A percentile compares a stretch with the other conserved stretches of the same genome.
Evolutionary conservation across 2,113 vertebrate genomes (phyloP).

Genomic region (Gavialis gangeticus): DNA sequence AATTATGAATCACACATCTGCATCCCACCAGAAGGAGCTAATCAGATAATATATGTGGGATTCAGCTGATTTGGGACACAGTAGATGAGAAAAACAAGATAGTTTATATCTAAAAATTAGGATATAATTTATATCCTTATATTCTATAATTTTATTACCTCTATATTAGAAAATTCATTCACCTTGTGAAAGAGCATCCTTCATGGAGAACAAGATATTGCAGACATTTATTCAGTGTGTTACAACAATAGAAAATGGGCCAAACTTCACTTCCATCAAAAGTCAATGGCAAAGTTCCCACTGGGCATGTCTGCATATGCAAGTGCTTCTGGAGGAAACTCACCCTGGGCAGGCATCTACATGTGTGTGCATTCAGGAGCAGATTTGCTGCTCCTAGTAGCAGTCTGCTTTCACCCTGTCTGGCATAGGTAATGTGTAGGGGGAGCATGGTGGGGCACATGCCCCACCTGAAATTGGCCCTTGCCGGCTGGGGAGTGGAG

Average conservation of each 20-base stretch:
- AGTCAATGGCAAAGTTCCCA: not conserved
- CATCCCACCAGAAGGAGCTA: conserved; percentile 1
- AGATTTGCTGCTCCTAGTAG: no score
- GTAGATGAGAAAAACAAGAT: conserved; percentile 22
- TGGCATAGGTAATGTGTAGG: no score
- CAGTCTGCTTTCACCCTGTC: no score
- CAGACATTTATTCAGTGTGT: not conserved
- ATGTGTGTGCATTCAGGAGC: no score
- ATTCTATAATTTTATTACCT: conserved; percentile 21
- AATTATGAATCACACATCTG: not conserved
- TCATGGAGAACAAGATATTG: conserved; percentile 12
- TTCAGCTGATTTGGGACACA: conserved; percentile 46
- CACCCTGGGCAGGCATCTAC: no score
- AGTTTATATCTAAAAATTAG: no score
- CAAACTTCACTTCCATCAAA: accelerated
- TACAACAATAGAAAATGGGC: not conserved
- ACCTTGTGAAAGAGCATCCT: not conserved
- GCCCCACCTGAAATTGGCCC: no score
- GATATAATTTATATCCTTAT: conserved; percentile 1
- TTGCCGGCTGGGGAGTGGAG: no score
- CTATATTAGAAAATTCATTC: conserved; percentile 12
- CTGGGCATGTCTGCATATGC: no score
- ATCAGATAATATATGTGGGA: not conserved
- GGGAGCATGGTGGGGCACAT: no score
- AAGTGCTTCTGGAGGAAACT: no score